These are phyloP conservation scores for Lepisosteus osseus DNA, from an alignment of 2,113 vertebrate species.

Conservation along the genomic window DNA sequence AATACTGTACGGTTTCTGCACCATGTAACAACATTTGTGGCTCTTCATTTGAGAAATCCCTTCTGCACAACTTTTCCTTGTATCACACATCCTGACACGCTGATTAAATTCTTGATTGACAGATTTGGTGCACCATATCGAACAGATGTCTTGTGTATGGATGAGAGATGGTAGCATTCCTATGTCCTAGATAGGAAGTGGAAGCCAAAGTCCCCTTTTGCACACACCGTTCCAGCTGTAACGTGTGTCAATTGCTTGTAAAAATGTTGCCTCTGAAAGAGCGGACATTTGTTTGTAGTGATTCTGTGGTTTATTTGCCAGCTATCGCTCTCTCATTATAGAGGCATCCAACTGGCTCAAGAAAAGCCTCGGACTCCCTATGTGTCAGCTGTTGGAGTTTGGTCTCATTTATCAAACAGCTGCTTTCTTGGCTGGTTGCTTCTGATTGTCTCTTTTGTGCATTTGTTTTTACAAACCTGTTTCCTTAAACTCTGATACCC, in stretches of 20 bases:
- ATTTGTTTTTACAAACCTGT: neutral
- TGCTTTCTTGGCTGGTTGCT: constrained; percentile 4
- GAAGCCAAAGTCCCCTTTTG: neutral
- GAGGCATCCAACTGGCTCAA: neutral
- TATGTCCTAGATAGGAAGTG: neutral
- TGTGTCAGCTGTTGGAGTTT: constrained; percentile 1
- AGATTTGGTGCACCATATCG: no score
- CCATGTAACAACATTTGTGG: no score
- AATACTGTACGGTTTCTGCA: no score
- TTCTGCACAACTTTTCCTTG: no score
- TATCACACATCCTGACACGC: no score
- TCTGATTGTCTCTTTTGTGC: neutral
- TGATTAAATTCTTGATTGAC: no score
- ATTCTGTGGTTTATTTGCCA: constrained; percentile 4
- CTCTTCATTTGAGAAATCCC: no score
- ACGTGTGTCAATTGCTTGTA: constrained; percentile 3
- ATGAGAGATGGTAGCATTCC: no score
- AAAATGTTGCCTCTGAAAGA: neutral
- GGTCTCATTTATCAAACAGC: constrained; percentile 9
- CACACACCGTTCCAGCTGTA: neutral
- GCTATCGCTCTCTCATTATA: constrained; percentile 2
- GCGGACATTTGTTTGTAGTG: constrained; percentile 1
- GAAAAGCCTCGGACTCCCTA: neutral
- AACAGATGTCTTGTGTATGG: no score
- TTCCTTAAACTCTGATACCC: neutral